Evolutionary conservation across 2,113 vertebrate species (phyloP), one percentile per base, ranked within the genome.

Genomic region (Zootoca vivipara): DNA sequence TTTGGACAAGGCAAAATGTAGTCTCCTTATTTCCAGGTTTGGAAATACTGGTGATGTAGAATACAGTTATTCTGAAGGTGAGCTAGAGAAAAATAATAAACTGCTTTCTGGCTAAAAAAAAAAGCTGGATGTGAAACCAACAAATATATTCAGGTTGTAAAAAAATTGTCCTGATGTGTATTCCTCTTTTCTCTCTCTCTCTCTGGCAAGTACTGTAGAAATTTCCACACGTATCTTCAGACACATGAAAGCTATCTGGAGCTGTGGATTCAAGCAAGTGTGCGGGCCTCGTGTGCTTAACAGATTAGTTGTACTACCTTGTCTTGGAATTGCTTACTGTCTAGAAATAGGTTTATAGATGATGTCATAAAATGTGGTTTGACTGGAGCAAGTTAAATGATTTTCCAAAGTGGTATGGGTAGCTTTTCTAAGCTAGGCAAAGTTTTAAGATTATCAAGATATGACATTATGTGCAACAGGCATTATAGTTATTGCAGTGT

Each of bases 311-410:
- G 89, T 58, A 8, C 42, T 24, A 7, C 90, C 69, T 85, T 83
- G 78, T 9, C 5, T 42, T 90, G 90, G 69, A 72, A 35, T 65
- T 58, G 87, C 5, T 64, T 78, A 38, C 64, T 88, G 64, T 82
- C 42, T n/a, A 78, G 69, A 91, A 93, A 92, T 82, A 87, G 78
- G 9, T 67, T 87, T 88, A 90, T 58, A 20, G 42, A 80, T 90
- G 89, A 87, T 84, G 89, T 94, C 91, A 91, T 89, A 88, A 89
- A 38, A 85, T 69, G 82, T 81, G 79, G n/a, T 67, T 91, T 89
- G 87, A 92, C 6, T 83, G 83, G 78, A 88, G 85, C 72, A 89
- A 87, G 73, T 75, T 81, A 87, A 81, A 89, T n/a, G 5, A 78
- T 22, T 40, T 82, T 89, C 80, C 89, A 65, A 78, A 91, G 75